Base-by-base conservation (phyloP, 2,113 vertebrate genomes). In the Australoheros scitulus region DNA sequence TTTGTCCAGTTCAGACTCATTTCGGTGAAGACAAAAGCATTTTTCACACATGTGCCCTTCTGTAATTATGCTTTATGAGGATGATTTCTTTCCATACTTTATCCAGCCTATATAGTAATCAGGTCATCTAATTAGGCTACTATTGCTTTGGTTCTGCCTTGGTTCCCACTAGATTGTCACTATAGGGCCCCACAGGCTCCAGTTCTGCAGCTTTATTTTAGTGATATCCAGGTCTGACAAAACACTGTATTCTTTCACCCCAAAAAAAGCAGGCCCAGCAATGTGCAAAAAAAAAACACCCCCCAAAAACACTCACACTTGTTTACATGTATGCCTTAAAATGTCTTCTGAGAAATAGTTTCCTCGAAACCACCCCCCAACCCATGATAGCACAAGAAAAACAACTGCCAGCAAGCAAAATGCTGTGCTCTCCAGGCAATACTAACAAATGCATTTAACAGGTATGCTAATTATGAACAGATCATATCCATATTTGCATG, bases 81-180 rank as follows among this genome's bases (percentile, higher is more conserved):
- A 84, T 60, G 63, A 84, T 83, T 88, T 65, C 61, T 74, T 83
- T 74, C 88, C 84, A 86, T 89, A 85, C 87, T 89, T 90, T 83
- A 85, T 89, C 81, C 85, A 81, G 87, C 89, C 82, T 83, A 55
- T 92, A 82, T 86, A 86, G 84, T 92, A 95, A 94, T 92, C 92
- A 92, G 94, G 92, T 91, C 93, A 92, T 88, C 86, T 94, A 94
- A 94, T 95, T 93, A 94, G 93, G 94, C 94, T 93, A 89, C 82
- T 68, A 91, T 92, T 90, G 90, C 93, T 84, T 92, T 64, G 87
- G 89, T 85, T 87, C 86, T 83, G 81, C 86, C 79, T 85, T 79
- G 90, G 88, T 63, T 93, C 91, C 89, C 93, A 88, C 86, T 90
- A 95, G 92, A 85, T 92, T 89, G 91, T 83, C 82, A 91, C 84